Conservation (phyloP, 2,797 vertebrate genomes). For the Sciurus carolinensis region DNA sequence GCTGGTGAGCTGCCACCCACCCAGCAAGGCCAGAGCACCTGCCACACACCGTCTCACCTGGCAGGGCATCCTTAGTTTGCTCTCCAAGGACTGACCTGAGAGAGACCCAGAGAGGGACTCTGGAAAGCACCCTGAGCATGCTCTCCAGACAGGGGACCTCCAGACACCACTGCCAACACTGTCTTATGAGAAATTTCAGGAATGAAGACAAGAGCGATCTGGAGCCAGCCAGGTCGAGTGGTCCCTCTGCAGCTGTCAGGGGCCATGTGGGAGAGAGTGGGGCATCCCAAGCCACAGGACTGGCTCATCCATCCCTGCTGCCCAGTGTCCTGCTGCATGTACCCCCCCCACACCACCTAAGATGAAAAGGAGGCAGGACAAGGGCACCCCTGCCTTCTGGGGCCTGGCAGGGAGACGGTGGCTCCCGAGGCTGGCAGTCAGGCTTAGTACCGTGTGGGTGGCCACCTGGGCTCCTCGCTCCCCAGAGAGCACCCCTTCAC, state of each 20-base stretch:
- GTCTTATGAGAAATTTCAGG: background rate
- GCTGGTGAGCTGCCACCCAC: background rate
- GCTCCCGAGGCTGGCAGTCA: background rate
- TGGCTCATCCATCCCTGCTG: background rate
- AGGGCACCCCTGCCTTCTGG: too few relatives aligned
- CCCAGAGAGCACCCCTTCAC: background rate
- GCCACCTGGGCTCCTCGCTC: background rate
- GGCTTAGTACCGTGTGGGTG: too few relatives aligned
- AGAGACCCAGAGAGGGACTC: too few relatives aligned
- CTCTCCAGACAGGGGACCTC: too few relatives aligned
- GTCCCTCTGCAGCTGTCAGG: too few relatives aligned
- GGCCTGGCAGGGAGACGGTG: rapidly evolving
- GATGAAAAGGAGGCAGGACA: background rate
- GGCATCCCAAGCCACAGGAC: too few relatives aligned
- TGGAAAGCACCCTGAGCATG: too few relatives aligned
- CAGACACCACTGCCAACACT: background rate
- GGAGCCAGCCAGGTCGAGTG: rapidly evolving
- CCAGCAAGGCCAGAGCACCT: too few relatives aligned
- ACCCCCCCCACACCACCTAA: too few relatives aligned
- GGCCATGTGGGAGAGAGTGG: too few relatives aligned
- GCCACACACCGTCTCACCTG: background rate
- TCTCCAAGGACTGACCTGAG: background rate
- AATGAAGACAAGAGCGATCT: background rate
- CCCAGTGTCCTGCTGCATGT: background rate
- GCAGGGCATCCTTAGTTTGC: background rate